Evolutionary conservation across 2,797 vertebrate species (phyloP).

Genomic region (Cirrhinus mrigala): DNA sequence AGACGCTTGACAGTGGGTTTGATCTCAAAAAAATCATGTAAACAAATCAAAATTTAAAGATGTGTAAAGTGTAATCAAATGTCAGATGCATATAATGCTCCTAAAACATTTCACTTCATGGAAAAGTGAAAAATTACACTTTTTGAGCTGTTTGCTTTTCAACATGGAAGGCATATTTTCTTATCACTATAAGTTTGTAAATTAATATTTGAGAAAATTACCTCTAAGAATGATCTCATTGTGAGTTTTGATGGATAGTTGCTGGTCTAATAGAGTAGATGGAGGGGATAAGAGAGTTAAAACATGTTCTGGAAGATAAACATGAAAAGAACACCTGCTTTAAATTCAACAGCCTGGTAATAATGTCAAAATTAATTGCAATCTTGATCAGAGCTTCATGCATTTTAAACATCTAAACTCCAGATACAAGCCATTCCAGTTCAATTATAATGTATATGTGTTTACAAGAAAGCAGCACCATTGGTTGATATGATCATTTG

Average conservation of each 20-base stretch:
- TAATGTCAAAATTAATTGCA: conserved; percentile 41
- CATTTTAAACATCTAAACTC: conserved; percentile 22
- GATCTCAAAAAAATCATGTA: conserved; percentile 73
- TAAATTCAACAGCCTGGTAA: conserved; percentile 65
- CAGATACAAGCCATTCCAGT: conserved; percentile 13
- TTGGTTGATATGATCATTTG: conserved; percentile 26
- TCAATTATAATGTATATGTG: conserved; percentile 13
- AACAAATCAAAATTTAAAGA: conserved; percentile 68
- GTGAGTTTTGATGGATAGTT: not conserved
- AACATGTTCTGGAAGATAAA: conserved; percentile 74
- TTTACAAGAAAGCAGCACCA: conserved; percentile 3
- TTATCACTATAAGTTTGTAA: not conserved
- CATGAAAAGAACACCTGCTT: conserved; percentile 64
- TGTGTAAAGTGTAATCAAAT: not conserved
- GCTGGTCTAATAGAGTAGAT: not conserved
- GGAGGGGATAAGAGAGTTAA: not conserved
- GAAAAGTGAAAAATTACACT: not conserved
- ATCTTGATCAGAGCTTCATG: not conserved
- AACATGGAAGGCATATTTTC: not conserved
- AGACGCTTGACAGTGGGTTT: conserved; percentile 74
- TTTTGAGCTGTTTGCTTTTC: not conserved
- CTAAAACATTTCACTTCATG: not conserved
- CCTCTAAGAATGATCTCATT: not conserved
- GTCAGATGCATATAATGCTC: not conserved
- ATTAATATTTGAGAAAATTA: not conserved